Evolutionary conservation across 1,140 invertebrate genomes (phyloP).

Genomic region (Marisa cornuarietis): DNA sequence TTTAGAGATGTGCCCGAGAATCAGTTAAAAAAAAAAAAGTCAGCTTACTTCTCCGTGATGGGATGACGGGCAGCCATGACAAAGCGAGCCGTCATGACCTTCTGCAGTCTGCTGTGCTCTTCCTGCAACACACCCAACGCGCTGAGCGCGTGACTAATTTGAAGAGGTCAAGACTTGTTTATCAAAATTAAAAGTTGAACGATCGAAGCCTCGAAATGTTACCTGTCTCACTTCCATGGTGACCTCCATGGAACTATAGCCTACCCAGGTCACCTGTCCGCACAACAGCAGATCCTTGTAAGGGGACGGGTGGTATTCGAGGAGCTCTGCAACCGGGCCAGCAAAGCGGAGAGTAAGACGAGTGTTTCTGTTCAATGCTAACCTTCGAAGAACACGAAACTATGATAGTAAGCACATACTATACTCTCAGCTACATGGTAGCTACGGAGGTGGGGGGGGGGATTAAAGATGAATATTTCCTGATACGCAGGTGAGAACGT

Average conservation of each 20-base stretch:
- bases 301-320: conserved; percentile 58
- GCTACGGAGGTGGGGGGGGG: too few relatives aligned
- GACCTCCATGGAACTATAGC: conserved; percentile 78
- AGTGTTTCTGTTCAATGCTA: too few relatives aligned
- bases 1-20: not conserved
- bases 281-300: conserved; percentile 76
- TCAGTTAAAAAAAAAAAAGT: not conserved
- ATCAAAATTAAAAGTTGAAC: too few relatives aligned
- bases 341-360: too few relatives aligned
- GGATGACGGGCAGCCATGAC: conserved; percentile 75
- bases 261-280: conserved; percentile 83
- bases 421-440: too few relatives aligned
- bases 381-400: too few relatives aligned
- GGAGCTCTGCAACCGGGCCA: conserved; percentile 43
- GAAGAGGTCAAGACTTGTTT: too few relatives aligned
- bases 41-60: conserved; percentile 43
- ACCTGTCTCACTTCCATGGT: conserved; percentile 77
- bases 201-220: not conserved
- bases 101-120: conserved; percentile 67
- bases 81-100: conserved; percentile 76
- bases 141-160: too few relatives aligned
- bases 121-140: conserved; percentile 26
- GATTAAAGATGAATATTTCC: too few relatives aligned
- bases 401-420: too few relatives aligned
- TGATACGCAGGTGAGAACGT: too few relatives aligned